Percentiles rank a stretch among this genome's conserved stretches.
Evolutionary conservation across 30 jellyfish, hydroid and myxozoan genomes (phyloP).

Genomic region (Hydractinia symbiolongicarpus): DNA sequence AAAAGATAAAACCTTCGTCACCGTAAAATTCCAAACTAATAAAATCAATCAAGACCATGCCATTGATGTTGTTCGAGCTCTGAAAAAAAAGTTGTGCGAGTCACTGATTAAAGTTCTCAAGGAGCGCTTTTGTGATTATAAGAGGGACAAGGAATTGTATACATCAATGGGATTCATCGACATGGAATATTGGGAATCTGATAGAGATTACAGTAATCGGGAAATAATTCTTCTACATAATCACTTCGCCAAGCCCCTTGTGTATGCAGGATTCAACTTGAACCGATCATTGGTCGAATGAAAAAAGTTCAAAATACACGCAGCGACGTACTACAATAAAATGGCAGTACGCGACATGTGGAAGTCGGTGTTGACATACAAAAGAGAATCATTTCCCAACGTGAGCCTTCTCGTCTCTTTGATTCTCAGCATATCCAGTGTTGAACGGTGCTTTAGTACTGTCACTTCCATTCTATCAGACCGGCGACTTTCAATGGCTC

Average conservation of each 20-base stretch:
- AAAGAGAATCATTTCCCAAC: constrained; percentile 4
- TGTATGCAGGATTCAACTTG: constrained; percentile 19
- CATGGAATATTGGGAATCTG: constrained; percentile 24
- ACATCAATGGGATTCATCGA: constrained; percentile 28
- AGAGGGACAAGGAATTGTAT: constrained; percentile 20
- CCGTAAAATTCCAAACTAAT: constrained; percentile 17
- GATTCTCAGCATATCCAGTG: constrained; percentile 16
- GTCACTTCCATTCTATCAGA: constrained; percentile 47
- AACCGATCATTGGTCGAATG: constrained; percentile 25
- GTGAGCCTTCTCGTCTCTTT: constrained; percentile 8
- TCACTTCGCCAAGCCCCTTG: constrained; percentile 32
- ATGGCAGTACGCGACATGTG: constrained; percentile 12
- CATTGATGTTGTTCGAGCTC: not conserved
- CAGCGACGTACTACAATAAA: constrained; percentile 10
- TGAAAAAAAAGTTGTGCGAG: not conserved
- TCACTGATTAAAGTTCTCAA: constrained; percentile 11
- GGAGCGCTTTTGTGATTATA: constrained; percentile 13
- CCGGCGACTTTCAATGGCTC: constrained; percentile 18
- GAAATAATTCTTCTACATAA: constrained; percentile 15
- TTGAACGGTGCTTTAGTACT: constrained; percentile 51
- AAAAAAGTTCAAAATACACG: constrained; percentile 26
- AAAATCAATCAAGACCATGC: not conserved
- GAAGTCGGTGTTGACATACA: not conserved
- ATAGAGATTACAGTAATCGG: constrained; percentile 23
- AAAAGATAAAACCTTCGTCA: constrained; percentile 19